Evolutionary conservation across 2,888 invertebrate species (phyloP).

Genomic region (Platycheirus rosarum): DNA sequence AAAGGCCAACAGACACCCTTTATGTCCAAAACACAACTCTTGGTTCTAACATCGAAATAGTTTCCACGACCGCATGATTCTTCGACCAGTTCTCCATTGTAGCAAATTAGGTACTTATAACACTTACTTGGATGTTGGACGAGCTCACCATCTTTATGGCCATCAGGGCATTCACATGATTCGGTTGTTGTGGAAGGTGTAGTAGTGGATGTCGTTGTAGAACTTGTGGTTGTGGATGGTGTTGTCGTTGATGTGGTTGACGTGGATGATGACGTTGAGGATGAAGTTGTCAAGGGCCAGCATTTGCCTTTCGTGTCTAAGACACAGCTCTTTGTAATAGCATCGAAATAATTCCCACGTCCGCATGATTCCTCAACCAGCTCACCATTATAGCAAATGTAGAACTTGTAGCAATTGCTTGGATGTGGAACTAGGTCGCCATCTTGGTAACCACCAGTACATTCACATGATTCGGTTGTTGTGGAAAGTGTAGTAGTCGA

Average conservation of each 20-base stretch:
- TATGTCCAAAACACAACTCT: slow-evolving; percentile 49
- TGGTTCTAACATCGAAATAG: slow-evolving; percentile 56
- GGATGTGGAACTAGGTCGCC: slow-evolving; percentile 76
- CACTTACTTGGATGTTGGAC: slow-evolving; percentile 75
- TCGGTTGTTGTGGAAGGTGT: not conserved
- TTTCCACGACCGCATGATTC: slow-evolving; percentile 75
- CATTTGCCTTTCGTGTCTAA: slow-evolving; percentile 71
- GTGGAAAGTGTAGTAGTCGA: not conserved
- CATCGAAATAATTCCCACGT: slow-evolving; percentile 76
- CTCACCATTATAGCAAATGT: slow-evolving; percentile 75
- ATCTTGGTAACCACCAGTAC: slow-evolving; percentile 75
- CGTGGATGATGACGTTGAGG: slow-evolving; percentile 11
- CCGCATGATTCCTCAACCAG: slow-evolving; percentile 76
- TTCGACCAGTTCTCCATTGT: slow-evolving; percentile 74
- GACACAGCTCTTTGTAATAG: slow-evolving; percentile 71
- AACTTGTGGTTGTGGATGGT: not conserved
- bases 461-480: slow-evolving; percentile 59
- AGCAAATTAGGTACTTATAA: slow-evolving; percentile 76
- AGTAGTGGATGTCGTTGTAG: slow-evolving; percentile 16
- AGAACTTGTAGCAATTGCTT: slow-evolving; percentile 77
- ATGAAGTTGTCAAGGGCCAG: not conserved
- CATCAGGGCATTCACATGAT: slow-evolving; percentile 75
- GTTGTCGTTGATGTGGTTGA: not conserved
- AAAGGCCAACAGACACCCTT: slow-evolving; percentile 31
- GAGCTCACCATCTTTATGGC: slow-evolving; percentile 74